Base-by-base conservation (phyloP, 1,140 invertebrate species). In the Lasioglossum baleicum region DNA sequence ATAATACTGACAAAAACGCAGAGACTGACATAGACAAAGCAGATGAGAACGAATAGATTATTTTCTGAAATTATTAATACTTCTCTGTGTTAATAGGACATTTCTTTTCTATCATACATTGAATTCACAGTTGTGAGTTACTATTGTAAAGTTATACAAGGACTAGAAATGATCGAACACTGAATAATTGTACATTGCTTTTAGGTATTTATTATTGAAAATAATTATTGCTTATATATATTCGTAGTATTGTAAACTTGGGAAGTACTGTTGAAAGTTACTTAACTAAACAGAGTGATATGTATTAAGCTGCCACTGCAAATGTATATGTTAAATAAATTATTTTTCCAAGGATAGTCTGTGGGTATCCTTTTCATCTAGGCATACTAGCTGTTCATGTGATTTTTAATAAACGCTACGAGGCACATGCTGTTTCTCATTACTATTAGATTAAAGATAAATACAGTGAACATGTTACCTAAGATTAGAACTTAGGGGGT, bases 321-420 rank as follows among this genome's bases (percentile, higher is more conserved):
- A 88, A 81, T 88, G 88, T 82, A 83, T 64, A 81, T 85, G 81
- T 84, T 75, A 86, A 90, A 90, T 90, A 90, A 90, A 86, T 90
- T 89, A 90, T 85, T 85, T 80, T 73, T 82, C 81, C 26, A 78
- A 82, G 84, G 76, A 70, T 31, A 69, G 42, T 64, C 63, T 65
- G 64, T 56, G 64, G 53, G 51, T 42, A 73, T 72, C 72, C 51
- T 87, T 48, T 26, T 72, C 71, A 88, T 76, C 31, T 53, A 66
- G 42, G 51, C 35, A 65, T 77, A 81, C 56, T 83, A 75, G 75
- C 81, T 78, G n/a, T 80, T 22, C 80, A 83, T 51, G 10, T 81
- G 74, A 82, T 70, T 48, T 26, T 76, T 86, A 85, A 56, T 83
- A 81, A 66, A 76, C 67, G 65, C 73, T 87, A 83, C 75, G 83